A percentile compares a stretch with the other conserved stretches of the same genome.
Conservation (phyloP, 2,113 vertebrate species). For the Hymenochirus boettgeri region DNA sequence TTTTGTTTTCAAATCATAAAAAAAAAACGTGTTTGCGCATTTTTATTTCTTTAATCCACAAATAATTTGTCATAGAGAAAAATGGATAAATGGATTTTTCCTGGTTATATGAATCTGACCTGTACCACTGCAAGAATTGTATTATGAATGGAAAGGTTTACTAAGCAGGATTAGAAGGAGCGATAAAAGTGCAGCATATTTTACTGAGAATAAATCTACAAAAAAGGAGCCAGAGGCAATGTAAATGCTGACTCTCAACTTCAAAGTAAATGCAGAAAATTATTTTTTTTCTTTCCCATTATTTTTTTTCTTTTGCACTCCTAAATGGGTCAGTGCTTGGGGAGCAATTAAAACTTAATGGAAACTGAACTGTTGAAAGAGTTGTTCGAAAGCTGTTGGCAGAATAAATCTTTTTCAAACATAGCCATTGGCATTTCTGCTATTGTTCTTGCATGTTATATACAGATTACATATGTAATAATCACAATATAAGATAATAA, state of each 20-base stretch:
- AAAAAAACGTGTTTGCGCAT: too few species aligned
- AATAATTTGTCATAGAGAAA: too few species aligned
- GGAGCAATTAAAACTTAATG: constrained; percentile 43
- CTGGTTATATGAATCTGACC: not conserved
- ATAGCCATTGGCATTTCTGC: constrained; percentile 5
- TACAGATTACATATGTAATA: constrained; percentile 1
- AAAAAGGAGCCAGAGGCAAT: constrained; percentile 40
- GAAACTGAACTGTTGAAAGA: constrained; percentile 41
- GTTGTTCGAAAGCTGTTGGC: constrained; percentile 35
- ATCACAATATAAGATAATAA: not conserved
- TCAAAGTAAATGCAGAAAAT: constrained; percentile 36
- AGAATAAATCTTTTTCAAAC: constrained; percentile 24
- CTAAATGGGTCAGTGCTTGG: constrained; percentile 39
- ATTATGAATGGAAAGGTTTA: constrained; percentile 13
- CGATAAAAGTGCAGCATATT: constrained; percentile 30
- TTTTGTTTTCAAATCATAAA: too few species aligned
- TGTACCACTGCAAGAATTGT: not conserved
- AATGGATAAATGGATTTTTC: not conserved
- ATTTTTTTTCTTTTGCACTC: constrained; percentile 30
- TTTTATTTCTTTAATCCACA: too few species aligned
- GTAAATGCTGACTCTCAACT: constrained; percentile 40
- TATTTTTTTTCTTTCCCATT: too few species aligned
- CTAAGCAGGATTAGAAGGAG: constrained; percentile 16
- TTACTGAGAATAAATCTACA: constrained; percentile 38
- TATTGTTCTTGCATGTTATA: constrained; percentile 8